Evolutionary conservation across 2,113 vertebrate genomes (phyloP).

Genomic region (Prionailurus bengalensis): DNA sequence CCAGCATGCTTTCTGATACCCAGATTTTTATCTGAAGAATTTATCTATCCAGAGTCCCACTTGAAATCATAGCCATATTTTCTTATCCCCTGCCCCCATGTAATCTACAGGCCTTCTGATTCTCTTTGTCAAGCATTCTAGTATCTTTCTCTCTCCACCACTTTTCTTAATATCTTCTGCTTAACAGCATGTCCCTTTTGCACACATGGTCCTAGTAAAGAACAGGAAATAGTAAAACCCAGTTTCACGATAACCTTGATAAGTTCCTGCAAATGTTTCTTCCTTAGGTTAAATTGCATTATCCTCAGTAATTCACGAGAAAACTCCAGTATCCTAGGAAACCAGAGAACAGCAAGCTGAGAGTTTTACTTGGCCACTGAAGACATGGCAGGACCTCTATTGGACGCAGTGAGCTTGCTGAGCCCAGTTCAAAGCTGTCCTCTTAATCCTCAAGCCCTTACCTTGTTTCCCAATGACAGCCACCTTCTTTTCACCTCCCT

Average conservation of each 20-base stretch:
- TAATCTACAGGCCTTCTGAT: neutral
- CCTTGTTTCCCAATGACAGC: neutral
- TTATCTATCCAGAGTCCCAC: neutral
- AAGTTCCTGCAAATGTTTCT: neutral
- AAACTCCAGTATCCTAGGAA: neutral
- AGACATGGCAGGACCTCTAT: neutral
- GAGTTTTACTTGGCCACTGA: neutral
- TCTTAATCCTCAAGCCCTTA: neutral
- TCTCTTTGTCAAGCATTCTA: neutral
- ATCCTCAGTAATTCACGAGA: neutral
- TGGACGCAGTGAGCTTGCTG: neutral
- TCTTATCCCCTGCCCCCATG: neutral
- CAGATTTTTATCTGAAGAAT: neutral
- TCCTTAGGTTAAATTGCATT: neutral
- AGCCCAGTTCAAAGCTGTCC: neutral
- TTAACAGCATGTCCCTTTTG: neutral
- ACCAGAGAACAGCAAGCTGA: neutral
- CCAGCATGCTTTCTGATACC: neutral
- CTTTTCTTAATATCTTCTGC: neutral
- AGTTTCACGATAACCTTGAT: neutral
- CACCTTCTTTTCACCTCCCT: neutral
- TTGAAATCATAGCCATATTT: neutral
- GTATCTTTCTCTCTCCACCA: neutral
- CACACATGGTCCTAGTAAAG: neutral
- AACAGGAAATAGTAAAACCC: neutral